A percentile compares a stretch with the other conserved stretches of the same genome.
Evolutionary conservation across 2,888 invertebrate species (phyloP).

Genomic region (Aphodius sticticus): DNA sequence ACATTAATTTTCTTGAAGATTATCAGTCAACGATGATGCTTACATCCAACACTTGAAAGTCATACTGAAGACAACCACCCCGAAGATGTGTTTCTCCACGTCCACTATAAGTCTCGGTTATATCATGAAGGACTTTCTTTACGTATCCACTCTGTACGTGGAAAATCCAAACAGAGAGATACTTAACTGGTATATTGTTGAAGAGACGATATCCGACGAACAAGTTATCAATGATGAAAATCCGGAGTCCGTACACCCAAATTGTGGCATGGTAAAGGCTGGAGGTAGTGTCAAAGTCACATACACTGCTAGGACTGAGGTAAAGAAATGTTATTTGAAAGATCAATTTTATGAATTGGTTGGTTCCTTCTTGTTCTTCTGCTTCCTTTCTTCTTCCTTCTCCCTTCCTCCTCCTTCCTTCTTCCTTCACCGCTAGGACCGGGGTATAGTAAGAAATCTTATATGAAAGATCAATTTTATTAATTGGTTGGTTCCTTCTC

Average conservation of each 20-base stretch:
- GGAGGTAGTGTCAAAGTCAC: constrained; percentile 25
- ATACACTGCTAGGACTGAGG: constrained; percentile 33
- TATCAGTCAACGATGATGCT: constrained; percentile 36
- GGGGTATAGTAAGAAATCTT: too few species aligned
- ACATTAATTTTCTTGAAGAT: constrained; percentile 30
- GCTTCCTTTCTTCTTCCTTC: too few species aligned
- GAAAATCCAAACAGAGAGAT: constrained; percentile 43
- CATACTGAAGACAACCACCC: constrained; percentile 34
- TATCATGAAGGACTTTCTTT: constrained; percentile 31
- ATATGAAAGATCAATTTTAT: too few species aligned
- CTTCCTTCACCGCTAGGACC: too few species aligned
- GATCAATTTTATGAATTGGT: too few species aligned
- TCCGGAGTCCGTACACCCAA: constrained; percentile 14
- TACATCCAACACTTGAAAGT: constrained; percentile 30
- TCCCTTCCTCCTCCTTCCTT: too few species aligned
- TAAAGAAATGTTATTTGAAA: neutral
- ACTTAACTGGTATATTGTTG: constrained; percentile 49
- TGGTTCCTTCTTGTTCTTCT: too few species aligned
- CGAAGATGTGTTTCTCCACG: constrained; percentile 43
- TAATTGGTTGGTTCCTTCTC: too few species aligned
- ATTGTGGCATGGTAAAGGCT: constrained; percentile 26
- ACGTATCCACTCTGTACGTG: constrained; percentile 45
- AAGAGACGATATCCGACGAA: constrained; percentile 39
- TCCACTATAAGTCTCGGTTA: constrained; percentile 48
- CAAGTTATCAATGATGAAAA: neutral